These are phyloP conservation scores for Sipha maydis DNA, from an alignment of 2,888 invertebrate species.

Conservation along the genomic window DNA sequence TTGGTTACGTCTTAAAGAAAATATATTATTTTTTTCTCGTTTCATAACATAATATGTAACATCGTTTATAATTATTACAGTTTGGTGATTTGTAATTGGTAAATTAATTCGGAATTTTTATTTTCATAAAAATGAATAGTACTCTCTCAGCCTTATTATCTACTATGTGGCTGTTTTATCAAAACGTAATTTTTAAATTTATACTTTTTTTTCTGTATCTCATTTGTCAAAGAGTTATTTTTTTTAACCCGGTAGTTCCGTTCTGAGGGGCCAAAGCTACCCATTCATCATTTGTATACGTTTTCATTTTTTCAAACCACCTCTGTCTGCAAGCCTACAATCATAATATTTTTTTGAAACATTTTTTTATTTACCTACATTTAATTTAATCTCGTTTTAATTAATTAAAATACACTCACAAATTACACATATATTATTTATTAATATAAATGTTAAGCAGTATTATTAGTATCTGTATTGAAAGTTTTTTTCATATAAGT, in stretches of 20 bases:
- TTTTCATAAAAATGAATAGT: neutral
- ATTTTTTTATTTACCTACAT: slow-evolving; percentile 1
- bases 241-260: slow-evolving; percentile 14
- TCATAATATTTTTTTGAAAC: slow-evolving; percentile 40
- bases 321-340: slow-evolving; percentile 26
- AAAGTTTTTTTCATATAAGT: too few relatives aligned
- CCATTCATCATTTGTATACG: slow-evolving; percentile 53
- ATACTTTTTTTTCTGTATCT: slow-evolving; percentile 40
- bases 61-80: too few relatives aligned
- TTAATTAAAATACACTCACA: slow-evolving; percentile 35
- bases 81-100: too few relatives aligned
- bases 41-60: too few relatives aligned
- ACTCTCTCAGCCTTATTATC: neutral
- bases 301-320: slow-evolving; percentile 40
- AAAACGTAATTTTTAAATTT: slow-evolving; percentile 29
- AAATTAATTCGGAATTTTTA: neutral
- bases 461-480: too few relatives aligned
- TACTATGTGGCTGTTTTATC: slow-evolving; percentile 9
- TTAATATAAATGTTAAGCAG: neutral
- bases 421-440: slow-evolving; percentile 7
- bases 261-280: slow-evolving; percentile 14
- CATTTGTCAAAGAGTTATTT: slow-evolving; percentile 60
- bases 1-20: too few relatives aligned
- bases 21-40: too few relatives aligned
- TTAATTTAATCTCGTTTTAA: slow-evolving; percentile 18